Percentiles rank a stretch among this genome's conserved stretches.
These are phyloP conservation scores for Rhorus exstirpatorius DNA, from an alignment of 2,888 invertebrate genomes.

Conservation along the genomic window DNA sequence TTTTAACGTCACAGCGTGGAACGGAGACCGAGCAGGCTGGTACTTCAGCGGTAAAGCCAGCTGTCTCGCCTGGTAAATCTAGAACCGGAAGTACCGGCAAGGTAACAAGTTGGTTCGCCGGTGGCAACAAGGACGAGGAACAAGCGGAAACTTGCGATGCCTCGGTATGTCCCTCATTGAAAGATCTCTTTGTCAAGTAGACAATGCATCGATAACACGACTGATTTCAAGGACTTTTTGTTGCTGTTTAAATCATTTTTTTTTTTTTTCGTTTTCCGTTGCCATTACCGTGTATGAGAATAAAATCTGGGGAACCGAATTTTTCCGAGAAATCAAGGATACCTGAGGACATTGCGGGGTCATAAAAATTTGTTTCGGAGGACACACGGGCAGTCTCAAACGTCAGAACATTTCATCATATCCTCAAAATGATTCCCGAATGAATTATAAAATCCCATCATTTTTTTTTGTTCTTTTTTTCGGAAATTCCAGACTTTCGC, in stretches of 20 bases:
- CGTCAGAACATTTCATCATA: too few species aligned
- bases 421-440: too few species aligned
- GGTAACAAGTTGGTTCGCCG: constrained; percentile 82
- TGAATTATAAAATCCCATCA: too few species aligned
- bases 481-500: too few species aligned
- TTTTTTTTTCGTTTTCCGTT: background rate
- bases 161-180: constrained; percentile 93
- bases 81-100: constrained; percentile 78
- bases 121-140: constrained; percentile 90
- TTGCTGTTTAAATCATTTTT: background rate
- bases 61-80: constrained; percentile 84
- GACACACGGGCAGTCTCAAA: background rate
- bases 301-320: background rate
- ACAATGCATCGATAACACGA: constrained; percentile 63
- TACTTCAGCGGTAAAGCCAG: constrained; percentile 78
- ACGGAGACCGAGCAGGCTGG: constrained; percentile 85
- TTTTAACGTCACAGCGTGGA: constrained; percentile 89
- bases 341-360: background rate
- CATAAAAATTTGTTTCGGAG: constrained; percentile 7
- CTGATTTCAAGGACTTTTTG: background rate
- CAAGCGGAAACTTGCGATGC: constrained; percentile 92
- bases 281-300: too few species aligned
- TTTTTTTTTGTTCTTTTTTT: too few species aligned
- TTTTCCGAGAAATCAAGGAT: background rate
- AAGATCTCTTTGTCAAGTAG: constrained; percentile 95